A percentile compares a stretch with the other conserved stretches of the same genome.
phyloP scores from a whole-genome alignment of 2,797 vertebrate species.

The Pipistrellus pipistrellus region DNA sequence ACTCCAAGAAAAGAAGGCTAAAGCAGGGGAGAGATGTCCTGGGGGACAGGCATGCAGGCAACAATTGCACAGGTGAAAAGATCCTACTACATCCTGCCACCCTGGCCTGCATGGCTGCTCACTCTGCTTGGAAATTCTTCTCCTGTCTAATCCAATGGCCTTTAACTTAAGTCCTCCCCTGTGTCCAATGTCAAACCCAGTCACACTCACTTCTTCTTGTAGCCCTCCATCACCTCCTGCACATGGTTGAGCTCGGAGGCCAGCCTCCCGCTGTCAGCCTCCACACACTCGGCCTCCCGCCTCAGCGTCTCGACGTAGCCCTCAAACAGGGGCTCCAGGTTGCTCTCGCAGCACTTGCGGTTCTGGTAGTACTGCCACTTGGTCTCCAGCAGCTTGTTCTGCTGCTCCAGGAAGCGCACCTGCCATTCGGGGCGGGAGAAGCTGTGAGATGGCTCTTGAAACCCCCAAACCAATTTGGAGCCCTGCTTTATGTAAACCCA shows the following conservation, averaged over 20 bases:
- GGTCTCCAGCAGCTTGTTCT: conserved; percentile 85
- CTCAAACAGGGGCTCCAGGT: conserved; percentile 91
- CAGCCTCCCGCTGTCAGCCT: conserved; percentile 56
- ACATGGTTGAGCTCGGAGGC: conserved; percentile 71
- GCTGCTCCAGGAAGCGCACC: conserved; percentile 84
- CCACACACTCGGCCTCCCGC: conserved; percentile 22
- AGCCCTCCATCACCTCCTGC: conserved; percentile 89
- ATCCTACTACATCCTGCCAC: fast-evolving
- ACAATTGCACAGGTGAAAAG: background rate
- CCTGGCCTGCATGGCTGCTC: background rate
- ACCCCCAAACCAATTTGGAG: too few species aligned
- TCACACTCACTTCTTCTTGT: conserved; percentile 80
- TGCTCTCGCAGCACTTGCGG: conserved; percentile 84
- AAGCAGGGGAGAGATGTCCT: background rate
- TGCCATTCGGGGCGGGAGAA: background rate
- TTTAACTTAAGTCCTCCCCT: too few species aligned
- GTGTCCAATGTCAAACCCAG: fast-evolving
- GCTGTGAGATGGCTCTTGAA: background rate
- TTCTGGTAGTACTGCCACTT: conserved; percentile 82
- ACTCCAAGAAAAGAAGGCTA: background rate
- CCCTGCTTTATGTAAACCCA: background rate
- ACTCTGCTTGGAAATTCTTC: background rate
- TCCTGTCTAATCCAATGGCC: background rate
- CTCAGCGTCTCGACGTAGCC: conserved; percentile 27
- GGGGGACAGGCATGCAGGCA: background rate